Evolutionary conservation across 2,113 vertebrate genomes (phyloP).

Genomic region (Chiloscyllium plagiosum): DNA sequence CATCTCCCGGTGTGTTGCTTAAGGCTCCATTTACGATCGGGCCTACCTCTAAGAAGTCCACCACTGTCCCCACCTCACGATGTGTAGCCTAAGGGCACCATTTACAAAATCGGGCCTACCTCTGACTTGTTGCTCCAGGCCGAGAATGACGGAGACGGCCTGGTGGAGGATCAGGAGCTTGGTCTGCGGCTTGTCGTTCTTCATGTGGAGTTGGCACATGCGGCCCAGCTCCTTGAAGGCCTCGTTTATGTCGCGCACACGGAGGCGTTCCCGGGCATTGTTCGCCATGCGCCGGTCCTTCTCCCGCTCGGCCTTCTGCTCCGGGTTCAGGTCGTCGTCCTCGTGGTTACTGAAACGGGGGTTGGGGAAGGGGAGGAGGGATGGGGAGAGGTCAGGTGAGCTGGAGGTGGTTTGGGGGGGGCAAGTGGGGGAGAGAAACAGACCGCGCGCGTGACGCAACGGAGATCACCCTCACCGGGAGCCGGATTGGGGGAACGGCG

Average conservation of each 20-base stretch:
- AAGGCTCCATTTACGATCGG: too few species aligned
- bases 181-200: slow-evolving; percentile 25
- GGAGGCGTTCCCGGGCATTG: neutral
- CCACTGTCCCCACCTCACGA: too few species aligned
- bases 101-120: neutral
- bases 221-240: slow-evolving; percentile 23
- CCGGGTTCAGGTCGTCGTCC: slow-evolving; percentile 17
- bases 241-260: slow-evolving; percentile 10
- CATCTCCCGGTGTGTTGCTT: too few species aligned
- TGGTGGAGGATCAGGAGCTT: slow-evolving; percentile 31
- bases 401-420: too few species aligned
- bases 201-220: slow-evolving; percentile 29
- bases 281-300: slow-evolving; percentile 28
- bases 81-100: too few species aligned
- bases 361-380: too few species aligned
- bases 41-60: too few species aligned
- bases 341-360: slow-evolving; percentile 38
- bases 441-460: neutral
- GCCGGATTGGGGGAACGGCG: too few species aligned
- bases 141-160: slow-evolving; percentile 27
- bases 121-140: slow-evolving; percentile 29
- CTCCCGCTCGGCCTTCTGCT: slow-evolving; percentile 25
- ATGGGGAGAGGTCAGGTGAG: neutral
- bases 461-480: too few species aligned
- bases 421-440: too few species aligned